A percentile compares a stretch with the other conserved stretches of the same genome.
Conservation (phyloP, 1,140 invertebrate species). For the Anthonomus grandis region DNA sequence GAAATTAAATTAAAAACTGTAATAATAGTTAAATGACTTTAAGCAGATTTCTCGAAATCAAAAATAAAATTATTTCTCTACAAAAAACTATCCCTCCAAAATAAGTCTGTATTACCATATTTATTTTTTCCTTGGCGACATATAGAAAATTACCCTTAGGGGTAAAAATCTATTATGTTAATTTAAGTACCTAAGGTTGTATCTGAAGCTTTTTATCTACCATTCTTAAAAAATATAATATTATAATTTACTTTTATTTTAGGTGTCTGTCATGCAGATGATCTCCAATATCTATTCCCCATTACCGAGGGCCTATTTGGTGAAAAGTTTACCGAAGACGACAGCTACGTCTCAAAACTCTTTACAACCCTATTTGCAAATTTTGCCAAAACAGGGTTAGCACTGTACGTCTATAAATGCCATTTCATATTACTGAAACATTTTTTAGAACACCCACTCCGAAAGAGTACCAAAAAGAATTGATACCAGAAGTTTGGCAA, state of each 20-base stretch:
- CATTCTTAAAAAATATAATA: background rate
- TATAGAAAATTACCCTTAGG: too few relatives aligned
- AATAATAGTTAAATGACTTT: too few relatives aligned
- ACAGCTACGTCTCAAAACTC: slow-evolving; percentile 52
- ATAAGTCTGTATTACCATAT: background rate
- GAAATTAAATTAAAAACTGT: too few relatives aligned
- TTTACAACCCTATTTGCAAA: slow-evolving; percentile 67
- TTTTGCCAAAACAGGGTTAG: slow-evolving; percentile 66
- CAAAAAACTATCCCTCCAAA: too few relatives aligned
- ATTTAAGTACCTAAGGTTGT: too few relatives aligned
- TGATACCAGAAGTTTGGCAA: slow-evolving; percentile 50
- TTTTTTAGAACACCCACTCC: slow-evolving; percentile 54
- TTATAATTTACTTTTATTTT: too few relatives aligned
- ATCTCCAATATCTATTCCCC: slow-evolving; percentile 70
- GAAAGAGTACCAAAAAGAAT: slow-evolving; percentile 38
- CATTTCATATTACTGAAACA: background rate
- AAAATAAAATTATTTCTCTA: too few relatives aligned
- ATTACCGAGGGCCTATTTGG: slow-evolving; percentile 58
- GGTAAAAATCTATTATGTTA: too few relatives aligned
- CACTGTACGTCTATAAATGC: background rate
- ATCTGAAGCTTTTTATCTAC: background rate
- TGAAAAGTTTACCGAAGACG: slow-evolving; percentile 50
- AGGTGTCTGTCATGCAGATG: slow-evolving; percentile 71
- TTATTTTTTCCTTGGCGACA: too few relatives aligned
- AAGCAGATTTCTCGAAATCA: too few relatives aligned